These are phyloP conservation scores for Solenodon paradoxus DNA, from an alignment of 2,113 vertebrate species.

Conservation along the genomic window DNA sequence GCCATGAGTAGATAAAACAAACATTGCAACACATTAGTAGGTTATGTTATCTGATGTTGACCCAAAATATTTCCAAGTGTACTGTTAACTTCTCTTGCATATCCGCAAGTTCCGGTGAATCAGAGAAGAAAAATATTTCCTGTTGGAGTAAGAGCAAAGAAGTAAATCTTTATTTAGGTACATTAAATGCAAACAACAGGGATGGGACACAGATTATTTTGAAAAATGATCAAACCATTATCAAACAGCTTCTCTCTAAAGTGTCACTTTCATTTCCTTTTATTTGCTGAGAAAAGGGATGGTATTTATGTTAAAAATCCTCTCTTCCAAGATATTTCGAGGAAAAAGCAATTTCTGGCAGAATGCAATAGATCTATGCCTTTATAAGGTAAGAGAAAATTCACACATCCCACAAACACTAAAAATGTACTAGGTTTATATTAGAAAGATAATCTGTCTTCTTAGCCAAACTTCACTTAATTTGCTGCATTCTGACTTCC, in stretches of 20 bases:
- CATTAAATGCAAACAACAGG: background rate
- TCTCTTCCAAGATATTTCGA: slow-evolving; percentile 47
- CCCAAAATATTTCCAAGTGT: background rate
- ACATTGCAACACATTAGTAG: background rate
- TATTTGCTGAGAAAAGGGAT: slow-evolving; percentile 28
- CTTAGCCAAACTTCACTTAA: slow-evolving; percentile 40
- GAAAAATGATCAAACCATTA: background rate
- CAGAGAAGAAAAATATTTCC: background rate
- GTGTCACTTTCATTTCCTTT: background rate
- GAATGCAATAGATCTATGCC: slow-evolving; percentile 39
- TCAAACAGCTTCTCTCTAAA: background rate
- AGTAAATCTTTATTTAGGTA: background rate
- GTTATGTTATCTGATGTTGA: background rate
- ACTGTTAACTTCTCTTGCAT: background rate
- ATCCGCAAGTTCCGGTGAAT: background rate
- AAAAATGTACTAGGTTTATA: slow-evolving; percentile 61
- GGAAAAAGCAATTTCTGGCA: slow-evolving; percentile 48
- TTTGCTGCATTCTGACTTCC: slow-evolving; percentile 26
- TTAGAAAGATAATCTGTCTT: slow-evolving; percentile 55
- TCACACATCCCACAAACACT: slow-evolving; percentile 60
- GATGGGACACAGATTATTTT: background rate
- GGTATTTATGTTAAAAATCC: background rate
- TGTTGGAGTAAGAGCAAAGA: background rate
- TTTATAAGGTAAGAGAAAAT: slow-evolving; percentile 44
- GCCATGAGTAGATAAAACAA: background rate